Percentiles rank a stretch among this genome's conserved stretches.
phyloP scores from a whole-genome alignment of 2,888 invertebrate species.

The Dasysyrphus tricinctus region DNA sequence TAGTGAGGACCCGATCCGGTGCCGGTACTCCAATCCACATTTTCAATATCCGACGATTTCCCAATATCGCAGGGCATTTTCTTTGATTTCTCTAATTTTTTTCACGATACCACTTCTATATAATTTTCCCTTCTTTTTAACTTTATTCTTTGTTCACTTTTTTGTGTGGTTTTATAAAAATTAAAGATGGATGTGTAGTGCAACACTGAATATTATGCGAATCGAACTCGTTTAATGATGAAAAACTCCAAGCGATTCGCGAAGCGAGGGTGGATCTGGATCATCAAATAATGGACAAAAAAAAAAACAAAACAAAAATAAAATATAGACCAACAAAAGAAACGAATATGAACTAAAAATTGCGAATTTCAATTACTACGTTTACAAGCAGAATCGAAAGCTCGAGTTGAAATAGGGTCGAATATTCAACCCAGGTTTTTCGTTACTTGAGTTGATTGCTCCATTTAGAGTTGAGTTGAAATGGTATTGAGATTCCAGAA shows the following conservation, averaged over 20 bases:
- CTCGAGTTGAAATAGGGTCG: too few relatives aligned
- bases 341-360: slow-evolving; percentile 44
- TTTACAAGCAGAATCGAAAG: too few relatives aligned
- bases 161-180: not conserved
- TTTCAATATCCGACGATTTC: slow-evolving; percentile 88
- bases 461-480: too few relatives aligned
- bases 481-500: too few relatives aligned
- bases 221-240: slow-evolving; percentile 18
- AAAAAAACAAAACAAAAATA: slow-evolving; percentile 57
- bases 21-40: slow-evolving; percentile 86
- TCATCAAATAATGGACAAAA: slow-evolving; percentile 15
- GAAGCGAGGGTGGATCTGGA: slow-evolving; percentile 46
- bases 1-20: slow-evolving; percentile 82
- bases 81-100: slow-evolving; percentile 29
- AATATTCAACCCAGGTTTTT: too few relatives aligned
- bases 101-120: slow-evolving; percentile 12
- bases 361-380: slow-evolving; percentile 52
- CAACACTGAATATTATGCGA: slow-evolving; percentile 6
- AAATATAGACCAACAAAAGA: slow-evolving; percentile 40
- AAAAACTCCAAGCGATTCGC: slow-evolving; percentile 19
- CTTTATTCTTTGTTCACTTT: slow-evolving; percentile 43
- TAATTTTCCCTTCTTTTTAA: slow-evolving; percentile 13
- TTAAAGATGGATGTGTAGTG: slow-evolving; percentile 33
- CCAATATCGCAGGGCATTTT: slow-evolving; percentile 88
- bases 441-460: too few relatives aligned